Conservation (phyloP, 2,888 invertebrate genomes). For the Ophion ventricosus region DNA sequence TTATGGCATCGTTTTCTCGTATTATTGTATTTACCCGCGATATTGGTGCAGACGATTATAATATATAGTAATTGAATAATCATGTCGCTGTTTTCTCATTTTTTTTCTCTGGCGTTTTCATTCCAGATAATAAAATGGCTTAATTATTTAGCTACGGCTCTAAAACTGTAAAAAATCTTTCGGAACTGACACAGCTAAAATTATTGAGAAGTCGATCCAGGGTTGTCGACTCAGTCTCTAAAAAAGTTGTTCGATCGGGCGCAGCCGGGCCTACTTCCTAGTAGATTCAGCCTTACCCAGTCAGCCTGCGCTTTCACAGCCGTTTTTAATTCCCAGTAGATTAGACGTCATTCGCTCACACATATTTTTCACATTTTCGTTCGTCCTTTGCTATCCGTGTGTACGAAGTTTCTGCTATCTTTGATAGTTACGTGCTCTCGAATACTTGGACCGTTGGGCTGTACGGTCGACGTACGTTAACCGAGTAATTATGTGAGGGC, state of each 20-base stretch:
- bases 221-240: background rate
- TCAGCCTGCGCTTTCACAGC: background rate
- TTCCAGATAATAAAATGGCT: no score
- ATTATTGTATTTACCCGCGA: no score
- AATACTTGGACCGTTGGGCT: conserved; percentile 10
- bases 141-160: no score
- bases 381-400: background rate
- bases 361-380: no score
- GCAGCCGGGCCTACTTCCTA: background rate
- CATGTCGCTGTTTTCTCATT: no score
- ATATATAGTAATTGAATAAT: no score
- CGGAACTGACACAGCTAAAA: background rate
- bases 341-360: background rate
- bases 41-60: no score
- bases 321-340: background rate
- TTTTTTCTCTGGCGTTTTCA: no score
- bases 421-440: background rate
- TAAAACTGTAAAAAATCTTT: no score
- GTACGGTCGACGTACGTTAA: conserved; percentile 21
- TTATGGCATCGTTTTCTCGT: no score
- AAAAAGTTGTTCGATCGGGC: background rate
- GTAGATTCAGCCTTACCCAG: background rate
- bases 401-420: background rate
- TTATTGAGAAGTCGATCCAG: background rate
- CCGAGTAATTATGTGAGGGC: conserved; percentile 47